Conservation (phyloP, 2,797 vertebrate genomes). For the Hypotaenidia okinawae region DNA sequence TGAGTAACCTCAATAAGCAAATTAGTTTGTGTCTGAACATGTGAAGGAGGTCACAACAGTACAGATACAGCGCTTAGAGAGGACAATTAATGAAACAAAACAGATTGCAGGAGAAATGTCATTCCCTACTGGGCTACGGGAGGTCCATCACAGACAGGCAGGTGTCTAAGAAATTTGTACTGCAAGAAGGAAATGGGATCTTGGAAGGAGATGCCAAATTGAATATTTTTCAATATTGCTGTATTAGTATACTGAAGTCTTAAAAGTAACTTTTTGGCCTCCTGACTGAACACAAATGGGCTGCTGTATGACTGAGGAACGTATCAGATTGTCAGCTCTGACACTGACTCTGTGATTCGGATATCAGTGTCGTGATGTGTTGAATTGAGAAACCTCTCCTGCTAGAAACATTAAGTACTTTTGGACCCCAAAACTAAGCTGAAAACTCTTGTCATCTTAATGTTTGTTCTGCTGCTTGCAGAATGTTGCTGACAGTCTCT, state of each 20-base stretch:
- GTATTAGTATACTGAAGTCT: background rate
- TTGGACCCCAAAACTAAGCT: background rate
- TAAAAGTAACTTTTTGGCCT: slow-evolving; percentile 11
- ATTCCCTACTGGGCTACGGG: background rate
- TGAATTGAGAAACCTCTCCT: slow-evolving; percentile 32
- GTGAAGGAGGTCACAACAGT: background rate
- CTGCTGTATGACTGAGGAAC: background rate
- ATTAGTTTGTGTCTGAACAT: background rate
- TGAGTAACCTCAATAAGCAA: background rate
- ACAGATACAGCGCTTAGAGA: background rate
- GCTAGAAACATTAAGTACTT: background rate
- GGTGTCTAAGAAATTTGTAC: background rate
- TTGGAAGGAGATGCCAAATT: background rate
- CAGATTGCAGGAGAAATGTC: background rate
- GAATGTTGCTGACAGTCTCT: slow-evolving; percentile 52
- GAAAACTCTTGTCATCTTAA: slow-evolving; percentile 9
- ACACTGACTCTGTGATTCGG: background rate
- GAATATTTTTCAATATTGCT: background rate
- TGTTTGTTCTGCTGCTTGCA: slow-evolving; percentile 53
- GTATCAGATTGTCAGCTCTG: background rate
- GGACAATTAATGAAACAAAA: background rate
- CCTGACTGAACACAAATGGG: background rate
- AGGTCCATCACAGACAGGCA: background rate
- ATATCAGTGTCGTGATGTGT: background rate
- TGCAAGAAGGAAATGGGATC: background rate